These are phyloP conservation scores for Mastomys coucha DNA, from an alignment of 2,113 vertebrate species.

Conservation along the genomic window DNA sequence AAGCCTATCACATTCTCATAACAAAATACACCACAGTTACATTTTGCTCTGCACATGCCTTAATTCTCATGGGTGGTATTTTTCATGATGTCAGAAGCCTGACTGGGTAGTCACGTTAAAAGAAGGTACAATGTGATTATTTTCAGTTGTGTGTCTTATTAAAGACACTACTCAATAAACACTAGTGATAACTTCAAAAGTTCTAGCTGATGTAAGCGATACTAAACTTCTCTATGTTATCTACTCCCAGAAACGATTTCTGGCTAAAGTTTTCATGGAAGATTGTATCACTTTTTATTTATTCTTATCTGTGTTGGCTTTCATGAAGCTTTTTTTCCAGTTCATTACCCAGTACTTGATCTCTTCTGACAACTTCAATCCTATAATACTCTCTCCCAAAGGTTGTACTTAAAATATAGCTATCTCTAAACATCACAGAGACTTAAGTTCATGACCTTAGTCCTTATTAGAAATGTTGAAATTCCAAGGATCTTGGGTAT, in stretches of 20 bases:
- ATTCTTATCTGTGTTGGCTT: constrained; percentile 44
- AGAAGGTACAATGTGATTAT: neutral
- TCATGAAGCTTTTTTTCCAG: neutral
- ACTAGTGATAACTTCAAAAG: neutral
- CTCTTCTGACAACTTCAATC: constrained; percentile 72
- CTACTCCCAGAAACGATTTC: constrained; percentile 12
- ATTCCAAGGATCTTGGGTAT: constrained; percentile 42
- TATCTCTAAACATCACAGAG: constrained; percentile 61
- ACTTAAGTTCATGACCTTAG: constrained; percentile 61
- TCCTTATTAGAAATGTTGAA: constrained; percentile 56
- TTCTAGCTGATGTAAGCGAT: neutral
- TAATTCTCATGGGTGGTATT: constrained; percentile 5
- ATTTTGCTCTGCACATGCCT: neutral
- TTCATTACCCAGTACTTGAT: constrained; percentile 66
- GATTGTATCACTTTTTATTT: neutral
- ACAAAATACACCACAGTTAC: neutral
- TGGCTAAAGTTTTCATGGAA: constrained; percentile 25
- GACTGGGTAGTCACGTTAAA: neutral
- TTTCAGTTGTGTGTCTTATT: constrained; percentile 12
- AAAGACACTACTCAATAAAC: constrained; percentile 25
- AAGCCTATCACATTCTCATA: neutral
- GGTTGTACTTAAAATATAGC: constrained; percentile 41
- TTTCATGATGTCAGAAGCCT: neutral
- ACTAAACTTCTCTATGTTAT: constrained; percentile 38
- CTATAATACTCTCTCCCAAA: constrained; percentile 66